Evolutionary conservation across 2,113 vertebrate species (phyloP).

Genomic region (Vulpes ferrilata): DNA sequence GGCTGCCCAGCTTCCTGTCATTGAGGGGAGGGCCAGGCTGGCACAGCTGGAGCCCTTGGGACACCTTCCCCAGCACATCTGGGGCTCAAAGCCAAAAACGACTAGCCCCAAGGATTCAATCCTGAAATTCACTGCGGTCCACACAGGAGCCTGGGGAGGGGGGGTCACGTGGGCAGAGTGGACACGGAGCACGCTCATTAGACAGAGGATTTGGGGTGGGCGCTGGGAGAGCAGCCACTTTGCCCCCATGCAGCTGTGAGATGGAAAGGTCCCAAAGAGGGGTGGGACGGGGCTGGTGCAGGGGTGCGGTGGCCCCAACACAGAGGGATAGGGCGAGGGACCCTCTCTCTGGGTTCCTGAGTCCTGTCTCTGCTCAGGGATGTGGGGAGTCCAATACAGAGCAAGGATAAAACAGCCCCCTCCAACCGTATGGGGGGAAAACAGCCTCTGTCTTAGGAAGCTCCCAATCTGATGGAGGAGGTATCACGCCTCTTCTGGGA

Average conservation of each 20-base stretch:
- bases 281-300: neutral
- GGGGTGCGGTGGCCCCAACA: neutral
- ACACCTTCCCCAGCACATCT: neutral
- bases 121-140: neutral
- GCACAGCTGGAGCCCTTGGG: neutral
- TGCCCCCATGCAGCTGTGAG: neutral
- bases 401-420: neutral
- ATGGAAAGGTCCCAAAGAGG: neutral
- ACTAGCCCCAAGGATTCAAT: neutral
- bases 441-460: neutral
- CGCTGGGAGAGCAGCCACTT: neutral
- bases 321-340: neutral
- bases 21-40: accelerated
- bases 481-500: neutral
- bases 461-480: neutral
- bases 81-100: slow-evolving; percentile 33
- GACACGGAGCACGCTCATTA: slow-evolving; percentile 93
- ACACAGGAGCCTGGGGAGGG: slow-evolving; percentile 57
- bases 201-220: neutral
- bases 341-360: neutral
- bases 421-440: neutral
- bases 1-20: neutral
- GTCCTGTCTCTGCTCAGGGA: neutral
- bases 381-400: accelerated
- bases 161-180: neutral